These are phyloP conservation scores for Macrobrachium nipponense DNA, from an alignment of 1,140 invertebrate genomes.

Conservation along the genomic window DNA sequence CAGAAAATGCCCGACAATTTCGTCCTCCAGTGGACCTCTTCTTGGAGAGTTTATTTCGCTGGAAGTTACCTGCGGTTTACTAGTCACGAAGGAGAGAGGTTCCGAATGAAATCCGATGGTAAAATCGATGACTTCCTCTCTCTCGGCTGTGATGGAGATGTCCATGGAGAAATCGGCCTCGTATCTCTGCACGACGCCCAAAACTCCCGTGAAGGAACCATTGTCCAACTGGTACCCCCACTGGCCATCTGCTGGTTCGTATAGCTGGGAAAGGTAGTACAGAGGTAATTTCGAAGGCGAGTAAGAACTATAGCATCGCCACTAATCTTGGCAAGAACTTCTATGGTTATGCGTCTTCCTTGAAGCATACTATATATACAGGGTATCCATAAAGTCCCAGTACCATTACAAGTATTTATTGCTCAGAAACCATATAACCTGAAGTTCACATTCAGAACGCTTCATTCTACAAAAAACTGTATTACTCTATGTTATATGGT, in stretches of 20 bases:
- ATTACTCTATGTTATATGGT: no score
- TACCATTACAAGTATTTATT: no score
- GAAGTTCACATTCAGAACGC: no score
- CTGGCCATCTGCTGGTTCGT: conserved; percentile 44
- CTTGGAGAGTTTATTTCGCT: no score
- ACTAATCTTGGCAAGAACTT: neutral
- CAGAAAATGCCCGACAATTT: no score
- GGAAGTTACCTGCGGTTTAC: conserved; percentile 29
- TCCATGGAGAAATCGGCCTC: conserved; percentile 59
- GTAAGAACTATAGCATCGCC: no score
- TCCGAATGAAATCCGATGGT: conserved; percentile 46
- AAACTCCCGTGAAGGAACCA: conserved; percentile 63
- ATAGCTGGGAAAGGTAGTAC: conserved; percentile 19
- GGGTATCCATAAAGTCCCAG: no score
- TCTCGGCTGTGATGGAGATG: conserved; percentile 55
- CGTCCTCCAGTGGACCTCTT: no score
- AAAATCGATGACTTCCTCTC: conserved; percentile 54
- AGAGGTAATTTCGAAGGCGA: neutral
- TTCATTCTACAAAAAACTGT: no score
- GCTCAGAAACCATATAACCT: no score
- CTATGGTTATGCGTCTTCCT: neutral
- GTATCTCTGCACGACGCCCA: conserved; percentile 57
- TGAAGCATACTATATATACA: neutral
- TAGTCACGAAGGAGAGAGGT: conserved; percentile 49
- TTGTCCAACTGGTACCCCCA: conserved; percentile 62